A percentile compares a stretch with the other conserved stretches of the same genome.
These are phyloP conservation scores for Falco peregrinus DNA, from an alignment of 2,797 vertebrate genomes.

Conservation along the genomic window DNA sequence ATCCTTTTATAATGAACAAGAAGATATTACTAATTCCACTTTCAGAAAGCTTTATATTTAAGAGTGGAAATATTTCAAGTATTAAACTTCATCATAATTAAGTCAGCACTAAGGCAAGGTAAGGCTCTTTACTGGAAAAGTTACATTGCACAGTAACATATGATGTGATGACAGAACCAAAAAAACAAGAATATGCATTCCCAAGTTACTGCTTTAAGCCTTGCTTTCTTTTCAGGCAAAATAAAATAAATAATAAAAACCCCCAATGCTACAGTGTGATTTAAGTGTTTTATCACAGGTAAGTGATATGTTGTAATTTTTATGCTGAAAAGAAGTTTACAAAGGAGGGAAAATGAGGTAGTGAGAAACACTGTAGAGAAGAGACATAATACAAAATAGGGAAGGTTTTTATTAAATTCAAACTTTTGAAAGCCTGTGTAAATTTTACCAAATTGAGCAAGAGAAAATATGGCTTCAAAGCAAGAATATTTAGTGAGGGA, in stretches of 20 bases:
- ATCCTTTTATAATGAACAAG: neutral
- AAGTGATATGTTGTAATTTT: neutral
- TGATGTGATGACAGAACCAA: neutral
- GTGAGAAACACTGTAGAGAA: neutral
- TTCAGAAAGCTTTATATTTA: neutral
- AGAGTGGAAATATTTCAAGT: neutral
- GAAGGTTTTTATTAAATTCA: neutral
- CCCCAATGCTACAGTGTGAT: rapidly evolving
- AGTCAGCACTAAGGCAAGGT: neutral
- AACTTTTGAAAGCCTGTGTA: neutral
- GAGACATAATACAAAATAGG: neutral
- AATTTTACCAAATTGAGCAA: neutral
- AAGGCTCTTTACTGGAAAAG: neutral
- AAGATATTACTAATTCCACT: neutral
- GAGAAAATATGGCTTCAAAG: neutral
- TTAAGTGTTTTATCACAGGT: neutral
- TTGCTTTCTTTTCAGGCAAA: neutral
- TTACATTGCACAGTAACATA: neutral
- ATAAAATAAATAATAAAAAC: too few species aligned
- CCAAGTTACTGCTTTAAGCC: neutral
- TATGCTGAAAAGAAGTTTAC: neutral
- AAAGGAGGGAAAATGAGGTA: neutral
- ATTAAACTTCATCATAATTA: neutral
- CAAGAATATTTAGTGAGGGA: neutral
- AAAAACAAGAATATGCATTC: neutral